Base-by-base conservation (phyloP, 2,113 vertebrate species). In the Podocnemis expansa region DNA sequence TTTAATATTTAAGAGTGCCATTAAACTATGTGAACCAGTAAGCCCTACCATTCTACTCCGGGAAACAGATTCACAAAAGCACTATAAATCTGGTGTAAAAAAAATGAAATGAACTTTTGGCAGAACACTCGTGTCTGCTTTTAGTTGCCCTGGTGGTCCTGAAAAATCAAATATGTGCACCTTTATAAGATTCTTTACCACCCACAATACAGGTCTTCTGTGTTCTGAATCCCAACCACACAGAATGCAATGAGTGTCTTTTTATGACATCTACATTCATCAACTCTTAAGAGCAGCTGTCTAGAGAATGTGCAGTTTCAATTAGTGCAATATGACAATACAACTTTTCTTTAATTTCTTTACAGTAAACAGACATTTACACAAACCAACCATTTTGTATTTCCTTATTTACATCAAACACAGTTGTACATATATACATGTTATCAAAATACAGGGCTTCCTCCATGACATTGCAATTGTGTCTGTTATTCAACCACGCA, bases 391-490 rank as follows among this genome's bases (percentile, higher is more conserved):
- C 86, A 87, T 2, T 83, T 47, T 88, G 93, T 94, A 92, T 4
- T n/a, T 52, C 81, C 45, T 76, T 96, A 98, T 98, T 98, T 98
- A 98, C 98, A 98, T 27, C 79, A 93, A 96, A 97, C 96, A 94
- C 87, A 94, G 93, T 95, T 98, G 94, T 98, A 98, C 98, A 98
- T 98, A 98, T 98, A 92, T 98, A 98, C 97, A 98, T 8, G 90
- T 97, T 97, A 98, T 93, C 97, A 98, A 98, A 98, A 98, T 98
- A 98, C 97, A 97, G 95, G 90, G 89, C 89, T 86, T 94, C 79
- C 96, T 95, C 97, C 94, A 97, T 92, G 96, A 90, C 82, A 82
- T 93, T 88, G 95, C 88, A 93, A 94, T 93, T 88, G 80, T 67
- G 70, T 94, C 90, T 93, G 89, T 94, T 96, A 97, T 38, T 97